Base-by-base conservation (phyloP, 2,113 vertebrate species). In the Gambusia holbrooki region DNA sequence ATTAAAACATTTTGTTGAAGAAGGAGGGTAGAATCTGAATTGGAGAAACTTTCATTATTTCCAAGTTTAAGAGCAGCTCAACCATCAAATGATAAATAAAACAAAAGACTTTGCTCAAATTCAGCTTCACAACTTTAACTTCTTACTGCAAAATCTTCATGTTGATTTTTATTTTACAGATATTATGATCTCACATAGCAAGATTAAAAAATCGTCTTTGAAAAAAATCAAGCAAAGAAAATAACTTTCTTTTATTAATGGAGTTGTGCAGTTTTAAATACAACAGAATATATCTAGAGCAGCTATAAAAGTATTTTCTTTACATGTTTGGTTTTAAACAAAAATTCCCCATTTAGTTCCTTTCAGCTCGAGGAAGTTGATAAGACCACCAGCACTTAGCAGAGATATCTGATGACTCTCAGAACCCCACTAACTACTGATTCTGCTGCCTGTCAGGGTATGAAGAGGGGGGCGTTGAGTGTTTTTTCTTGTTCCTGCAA, bases 401-500 rank as follows among this genome's bases (percentile, higher is more conserved):
- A 86, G 85, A 80, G 92, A 87, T 93, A 93, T 91, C 90, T 92
- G 85, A 92, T 93, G 91, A 88, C 80, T 40, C 72, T 71, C 19
- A 22, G 73, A 84, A 81, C 66, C 77, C 62, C 81, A 74, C 80
- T 89, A 70, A 85, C 82, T 77, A 65, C 82, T 61, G 74, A 85
- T 84, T 86, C 80, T 76, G 79, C 22, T 25, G 70, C 74, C 79
- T 74, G 63, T 76, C 77, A 70, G 79, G 83, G 73, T 74, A 74
- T 88, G 73, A 25, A 27, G 51, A 65, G 71, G 32, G 37, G 67
- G 62, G 32, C 40, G 77, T 85, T 90, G 77, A 94, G 93, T 94
- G 93, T 90, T 93, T 94, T 94, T 94, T 81, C 91, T 87, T 94
- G 93, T 93, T 91, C 69, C 71, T 87, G 70, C 77, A 87, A 88